Evolutionary conservation across 2,113 vertebrate species (phyloP).

Genomic region (Oreochromis tanganicae): DNA sequence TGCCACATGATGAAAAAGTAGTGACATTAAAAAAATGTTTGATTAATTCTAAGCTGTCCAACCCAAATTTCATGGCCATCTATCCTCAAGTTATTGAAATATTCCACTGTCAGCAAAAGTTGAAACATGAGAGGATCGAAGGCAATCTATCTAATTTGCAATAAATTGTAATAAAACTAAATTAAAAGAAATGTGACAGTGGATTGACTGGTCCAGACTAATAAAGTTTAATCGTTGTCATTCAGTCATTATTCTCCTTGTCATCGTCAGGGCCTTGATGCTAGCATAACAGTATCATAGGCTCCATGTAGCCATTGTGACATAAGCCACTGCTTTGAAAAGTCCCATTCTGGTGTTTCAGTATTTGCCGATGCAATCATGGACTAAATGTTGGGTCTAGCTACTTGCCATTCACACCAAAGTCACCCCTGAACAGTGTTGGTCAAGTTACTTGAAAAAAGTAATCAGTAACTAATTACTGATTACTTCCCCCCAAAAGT

Average conservation of each 20-base stretch:
- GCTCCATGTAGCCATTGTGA: background rate
- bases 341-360: background rate
- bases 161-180: background rate
- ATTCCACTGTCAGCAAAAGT: background rate
- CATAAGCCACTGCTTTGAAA: background rate
- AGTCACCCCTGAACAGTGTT: too few relatives aligned
- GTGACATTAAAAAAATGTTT: background rate
- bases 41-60: background rate
- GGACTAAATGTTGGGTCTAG: background rate
- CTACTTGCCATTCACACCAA: background rate
- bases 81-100: background rate
- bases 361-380: background rate
- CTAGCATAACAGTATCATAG: background rate
- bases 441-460: too few relatives aligned
- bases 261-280: background rate
- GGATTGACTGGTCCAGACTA: background rate
- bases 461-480: too few relatives aligned
- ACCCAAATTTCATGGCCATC: background rate
- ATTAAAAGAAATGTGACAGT: background rate
- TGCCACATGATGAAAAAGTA: background rate
- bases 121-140: background rate
- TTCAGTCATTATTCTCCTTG: fast-evolving
- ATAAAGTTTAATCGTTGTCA: background rate
- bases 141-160: background rate
- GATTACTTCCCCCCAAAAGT: too few relatives aligned